Percentiles rank a stretch among this genome's conserved stretches.
Conservation (phyloP, 2,888 invertebrate genomes). For the Barypeithes pellucidus region DNA sequence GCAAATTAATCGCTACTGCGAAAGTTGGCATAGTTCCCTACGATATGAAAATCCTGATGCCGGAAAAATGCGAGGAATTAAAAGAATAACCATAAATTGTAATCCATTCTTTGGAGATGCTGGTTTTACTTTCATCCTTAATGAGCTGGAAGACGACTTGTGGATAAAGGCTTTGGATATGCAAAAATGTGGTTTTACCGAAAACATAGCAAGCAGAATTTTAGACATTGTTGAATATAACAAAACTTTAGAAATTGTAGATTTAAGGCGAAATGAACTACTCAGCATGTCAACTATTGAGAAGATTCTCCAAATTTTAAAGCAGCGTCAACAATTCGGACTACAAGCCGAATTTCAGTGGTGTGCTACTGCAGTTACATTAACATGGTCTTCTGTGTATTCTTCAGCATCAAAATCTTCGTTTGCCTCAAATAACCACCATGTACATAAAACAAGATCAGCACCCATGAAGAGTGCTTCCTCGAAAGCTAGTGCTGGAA, state of each 20-base stretch:
- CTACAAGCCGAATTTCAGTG: conserved; percentile 66
- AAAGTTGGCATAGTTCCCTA: conserved; percentile 87
- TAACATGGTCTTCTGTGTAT: conserved; percentile 59
- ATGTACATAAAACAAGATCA: conserved; percentile 62
- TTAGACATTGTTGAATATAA: conserved; percentile 78
- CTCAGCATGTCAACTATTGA: conserved; percentile 62
- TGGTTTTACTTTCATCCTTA: conserved; percentile 76
- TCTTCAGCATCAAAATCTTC: conserved; percentile 58
- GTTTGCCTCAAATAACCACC: conserved; percentile 48
- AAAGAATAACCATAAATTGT: conserved; percentile 79
- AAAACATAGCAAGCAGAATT: conserved; percentile 74
- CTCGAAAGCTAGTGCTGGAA: conserved; percentile 47
- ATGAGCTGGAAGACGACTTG: conserved; percentile 83
- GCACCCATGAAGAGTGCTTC: conserved; percentile 59
- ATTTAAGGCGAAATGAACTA: conserved; percentile 76
- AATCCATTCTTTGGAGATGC: conserved; percentile 80
- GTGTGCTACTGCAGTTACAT: conserved; percentile 63
- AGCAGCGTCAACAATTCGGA: conserved; percentile 62
- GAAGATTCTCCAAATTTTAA: conserved; percentile 64
- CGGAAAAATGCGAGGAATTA: conserved; percentile 82
- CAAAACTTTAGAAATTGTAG: conserved; percentile 79
- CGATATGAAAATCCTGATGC: conserved; percentile 84
- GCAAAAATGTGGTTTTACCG: conserved; percentile 83
- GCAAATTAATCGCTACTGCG: conserved; percentile 79
- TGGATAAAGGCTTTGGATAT: conserved; percentile 88